Percentiles rank a stretch among this genome's conserved stretches.
phyloP scores from a whole-genome alignment of 2,113 vertebrate species.

The Parotia lawesii region DNA sequence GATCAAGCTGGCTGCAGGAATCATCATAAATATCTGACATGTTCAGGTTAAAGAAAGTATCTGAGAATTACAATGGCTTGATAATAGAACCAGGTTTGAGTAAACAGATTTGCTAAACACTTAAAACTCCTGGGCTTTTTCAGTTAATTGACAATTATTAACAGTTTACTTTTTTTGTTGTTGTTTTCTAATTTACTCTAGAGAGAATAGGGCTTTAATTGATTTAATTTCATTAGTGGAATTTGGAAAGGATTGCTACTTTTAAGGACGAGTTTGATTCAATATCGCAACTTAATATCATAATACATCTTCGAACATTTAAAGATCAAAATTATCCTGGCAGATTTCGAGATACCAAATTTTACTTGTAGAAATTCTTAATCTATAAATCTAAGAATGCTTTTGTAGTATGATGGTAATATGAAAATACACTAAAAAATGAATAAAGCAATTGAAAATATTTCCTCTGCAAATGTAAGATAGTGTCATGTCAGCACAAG shows the following conservation, averaged over 20 bases:
- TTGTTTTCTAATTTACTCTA: neutral
- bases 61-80: neutral
- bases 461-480: neutral
- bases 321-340: neutral
- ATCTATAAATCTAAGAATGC: neutral
- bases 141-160: neutral
- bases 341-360: neutral
- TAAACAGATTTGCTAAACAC: neutral
- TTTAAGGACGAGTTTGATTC: neutral
- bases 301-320: neutral
- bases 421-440: neutral
- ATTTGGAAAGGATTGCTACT: neutral
- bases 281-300: neutral
- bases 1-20: constrained; percentile 49
- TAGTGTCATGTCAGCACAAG: neutral
- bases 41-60: constrained; percentile 42
- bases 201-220: neutral
- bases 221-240: neutral
- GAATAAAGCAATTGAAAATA: neutral
- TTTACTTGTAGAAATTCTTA: neutral
- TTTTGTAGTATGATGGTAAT: neutral
- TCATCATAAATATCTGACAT: constrained; percentile 44
- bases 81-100: neutral
- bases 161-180: neutral
- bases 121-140: neutral